phyloP scores from a whole-genome alignment of 2,797 vertebrate genomes.

The Enteromius thamalakanensis region DNA sequence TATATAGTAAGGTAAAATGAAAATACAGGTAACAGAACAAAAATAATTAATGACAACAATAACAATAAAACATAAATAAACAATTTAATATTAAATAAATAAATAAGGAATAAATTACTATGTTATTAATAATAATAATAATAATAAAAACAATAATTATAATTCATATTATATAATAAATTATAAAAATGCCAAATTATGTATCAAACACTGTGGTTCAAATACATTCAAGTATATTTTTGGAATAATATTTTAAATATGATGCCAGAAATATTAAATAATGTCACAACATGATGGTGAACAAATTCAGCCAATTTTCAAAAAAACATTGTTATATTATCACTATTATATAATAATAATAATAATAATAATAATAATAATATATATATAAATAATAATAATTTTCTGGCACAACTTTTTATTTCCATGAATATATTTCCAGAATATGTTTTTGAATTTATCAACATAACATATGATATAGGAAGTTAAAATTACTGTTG shows the following conservation, averaged over 20 bases:
- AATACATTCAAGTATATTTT: neutral
- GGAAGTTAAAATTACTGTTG: too few species aligned
- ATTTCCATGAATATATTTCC: too few species aligned
- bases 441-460: too few species aligned
- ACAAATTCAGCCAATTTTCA: too few species aligned
- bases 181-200: neutral
- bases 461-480: too few species aligned
- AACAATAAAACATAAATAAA: neutral
- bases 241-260: neutral
- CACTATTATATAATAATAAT: too few species aligned
- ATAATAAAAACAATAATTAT: neutral
- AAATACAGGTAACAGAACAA: neutral
- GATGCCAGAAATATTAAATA: neutral
- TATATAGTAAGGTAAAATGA: neutral
- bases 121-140: too few species aligned
- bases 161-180: neutral
- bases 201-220: neutral
- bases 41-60: neutral
- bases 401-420: too few species aligned
- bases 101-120: neutral
- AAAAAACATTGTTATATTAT: too few species aligned
- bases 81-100: neutral
- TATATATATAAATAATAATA: too few species aligned
- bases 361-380: too few species aligned
- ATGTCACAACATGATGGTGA: too few species aligned